These are phyloP conservation scores for Phragmatobia fuliginosa DNA, from an alignment of 2,888 invertebrate genomes.

Conservation along the genomic window DNA sequence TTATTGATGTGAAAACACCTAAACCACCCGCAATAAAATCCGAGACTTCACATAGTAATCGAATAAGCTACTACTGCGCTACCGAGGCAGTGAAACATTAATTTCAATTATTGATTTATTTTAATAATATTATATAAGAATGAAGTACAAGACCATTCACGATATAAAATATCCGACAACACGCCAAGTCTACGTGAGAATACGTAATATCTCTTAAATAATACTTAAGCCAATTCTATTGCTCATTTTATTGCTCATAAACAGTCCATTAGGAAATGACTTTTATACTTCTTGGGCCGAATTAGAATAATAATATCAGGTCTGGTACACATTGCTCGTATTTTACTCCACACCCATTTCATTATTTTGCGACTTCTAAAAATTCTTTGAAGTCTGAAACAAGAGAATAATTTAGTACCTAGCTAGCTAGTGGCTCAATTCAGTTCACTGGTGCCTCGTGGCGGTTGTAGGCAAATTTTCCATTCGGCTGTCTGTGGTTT, in stretches of 20 bases:
- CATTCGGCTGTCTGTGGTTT: conserved; percentile 60
- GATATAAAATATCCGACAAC: conserved; percentile 5
- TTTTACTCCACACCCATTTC: conserved; percentile 3
- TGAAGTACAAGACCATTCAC: not conserved
- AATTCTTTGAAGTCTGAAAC: conserved; percentile 20
- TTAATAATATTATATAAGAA: not conserved
- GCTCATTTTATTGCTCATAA: conserved; percentile 34
- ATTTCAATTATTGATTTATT: not conserved
- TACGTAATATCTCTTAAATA: conserved; percentile 20
- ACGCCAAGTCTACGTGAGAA: conserved; percentile 16
- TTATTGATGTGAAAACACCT: no score
- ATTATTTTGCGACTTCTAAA: conserved; percentile 1
- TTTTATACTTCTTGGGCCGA: conserved; percentile 25
- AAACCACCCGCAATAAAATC: no score
- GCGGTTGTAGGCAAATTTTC: conserved; percentile 60
- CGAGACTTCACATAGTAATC: no score
- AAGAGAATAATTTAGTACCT: conserved; percentile 30
- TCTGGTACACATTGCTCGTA: conserved; percentile 17
- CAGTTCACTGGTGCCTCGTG: conserved; percentile 37
- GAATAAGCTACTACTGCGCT: no score
- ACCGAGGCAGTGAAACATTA: no score
- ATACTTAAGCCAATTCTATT: conserved; percentile 28
- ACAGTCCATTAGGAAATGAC: conserved; percentile 36
- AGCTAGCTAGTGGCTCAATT: conserved; percentile 30
- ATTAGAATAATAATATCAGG: conserved; percentile 19